phyloP scores from a whole-genome alignment of 2,888 invertebrate species.

The Melieria omissa region DNA sequence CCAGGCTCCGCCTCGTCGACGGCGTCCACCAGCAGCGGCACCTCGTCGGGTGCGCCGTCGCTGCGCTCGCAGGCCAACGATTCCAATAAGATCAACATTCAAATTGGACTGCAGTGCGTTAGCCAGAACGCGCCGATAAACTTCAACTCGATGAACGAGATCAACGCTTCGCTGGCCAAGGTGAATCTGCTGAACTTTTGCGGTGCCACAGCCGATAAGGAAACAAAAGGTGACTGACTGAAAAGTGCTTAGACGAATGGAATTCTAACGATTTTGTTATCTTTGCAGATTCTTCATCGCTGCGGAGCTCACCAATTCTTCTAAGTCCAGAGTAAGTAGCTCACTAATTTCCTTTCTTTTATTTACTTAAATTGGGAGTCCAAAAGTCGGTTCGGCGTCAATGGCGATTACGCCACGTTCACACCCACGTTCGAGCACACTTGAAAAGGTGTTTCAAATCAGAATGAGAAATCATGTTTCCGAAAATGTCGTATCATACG shows the following conservation, averaged over 20 bases:
- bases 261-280: slow-evolving; percentile 15
- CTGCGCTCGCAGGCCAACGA: slow-evolving; percentile 42
- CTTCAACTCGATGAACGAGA: slow-evolving; percentile 52
- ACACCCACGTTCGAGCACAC: slow-evolving; percentile 1
- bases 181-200: slow-evolving; percentile 45
- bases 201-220: slow-evolving; percentile 39
- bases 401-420: no score
- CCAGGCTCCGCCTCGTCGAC: slow-evolving; percentile 31
- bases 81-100: slow-evolving; percentile 53
- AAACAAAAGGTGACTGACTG: slow-evolving; percentile 44
- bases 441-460: no score
- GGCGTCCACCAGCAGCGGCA: slow-evolving; percentile 14
- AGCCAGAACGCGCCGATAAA: slow-evolving; percentile 53
- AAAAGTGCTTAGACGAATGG: background rate
- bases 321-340: slow-evolving; percentile 46
- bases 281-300: slow-evolving; percentile 43
- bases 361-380: background rate
- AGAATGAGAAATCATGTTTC: background rate
- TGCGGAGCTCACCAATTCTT: slow-evolving; percentile 46
- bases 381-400: no score
- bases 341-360: background rate
- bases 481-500: no score
- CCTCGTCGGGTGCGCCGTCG: slow-evolving; percentile 24
- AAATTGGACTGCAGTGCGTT: slow-evolving; percentile 54
- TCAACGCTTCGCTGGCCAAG: slow-evolving; percentile 46